phyloP scores from a whole-genome alignment of 53 echinoderm and acorn worm genomes.

The Actinopyga echinites region DNA sequence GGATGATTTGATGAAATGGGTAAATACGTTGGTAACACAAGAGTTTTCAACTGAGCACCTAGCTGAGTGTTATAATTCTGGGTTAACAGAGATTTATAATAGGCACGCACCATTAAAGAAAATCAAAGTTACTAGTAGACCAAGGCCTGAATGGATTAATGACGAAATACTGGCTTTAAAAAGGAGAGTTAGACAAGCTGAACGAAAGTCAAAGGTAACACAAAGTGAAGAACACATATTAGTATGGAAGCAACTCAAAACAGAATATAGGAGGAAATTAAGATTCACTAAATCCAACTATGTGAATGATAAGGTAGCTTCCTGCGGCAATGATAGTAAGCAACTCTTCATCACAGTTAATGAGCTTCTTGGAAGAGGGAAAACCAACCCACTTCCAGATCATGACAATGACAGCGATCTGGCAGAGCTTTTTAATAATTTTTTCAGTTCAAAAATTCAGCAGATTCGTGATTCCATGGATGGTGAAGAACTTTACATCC shows the following conservation, averaged over 20 bases:
- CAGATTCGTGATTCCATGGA: not conserved
- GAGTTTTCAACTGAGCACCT: not conserved
- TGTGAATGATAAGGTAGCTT: not conserved
- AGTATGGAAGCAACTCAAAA: not conserved
- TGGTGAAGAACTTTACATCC: not conserved
- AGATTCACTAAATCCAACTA: not conserved
- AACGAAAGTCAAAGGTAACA: not conserved
- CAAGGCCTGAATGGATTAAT: not conserved
- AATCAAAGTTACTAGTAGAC: not conserved
- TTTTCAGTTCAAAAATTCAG: not conserved
- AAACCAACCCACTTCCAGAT: not conserved
- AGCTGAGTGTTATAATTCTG: not conserved
- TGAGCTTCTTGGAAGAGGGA: not conserved
- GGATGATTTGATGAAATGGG: not conserved
- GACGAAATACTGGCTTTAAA: conserved; percentile 2
- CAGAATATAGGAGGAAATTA: not conserved
- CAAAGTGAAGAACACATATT: not conserved
- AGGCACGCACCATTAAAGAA: not conserved
- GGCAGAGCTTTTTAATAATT: not conserved
- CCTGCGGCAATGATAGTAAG: not conserved
- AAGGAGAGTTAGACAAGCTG: not conserved
- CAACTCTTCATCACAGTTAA: not conserved
- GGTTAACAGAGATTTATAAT: not conserved
- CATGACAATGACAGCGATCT: not conserved
- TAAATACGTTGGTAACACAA: not conserved